Base-by-base conservation (phyloP, 2,888 invertebrate species). In the Apoderus coryli region DNA sequence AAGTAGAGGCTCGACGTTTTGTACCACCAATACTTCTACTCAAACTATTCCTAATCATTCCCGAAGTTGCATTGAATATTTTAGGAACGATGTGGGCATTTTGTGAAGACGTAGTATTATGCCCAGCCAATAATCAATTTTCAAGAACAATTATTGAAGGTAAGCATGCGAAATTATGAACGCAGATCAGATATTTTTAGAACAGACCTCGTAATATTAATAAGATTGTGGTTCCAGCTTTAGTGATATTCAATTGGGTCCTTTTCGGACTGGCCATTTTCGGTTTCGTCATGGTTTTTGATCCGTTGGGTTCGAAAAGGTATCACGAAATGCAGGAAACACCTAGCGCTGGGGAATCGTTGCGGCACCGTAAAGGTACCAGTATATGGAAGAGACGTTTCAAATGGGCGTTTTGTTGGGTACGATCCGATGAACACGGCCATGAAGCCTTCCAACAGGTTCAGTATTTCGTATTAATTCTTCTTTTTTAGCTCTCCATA, bases 71-170 rank as follows among this genome's bases (percentile, higher is more conserved):
- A 3, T 72, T 85, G 63, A 85, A 85, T 47, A 66, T 78, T 32
- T 64, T 85, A 57, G 84, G 85, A 4, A 80, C 84, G 3, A 67
- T 81, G 57, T 84, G 84, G 82, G 73, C 79, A 44, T 76, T 79
- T 49, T 76, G 75, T 46, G 40, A 48, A 14, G 70, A 72, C 41
- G 56, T 69, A 14, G 71, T 80, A 29, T 60, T 71, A 16, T 80
- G 81, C 54, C 65, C 67, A 11, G 68, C 71, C 35, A 67, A 69
- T 27, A 73, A 73, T 48, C 64, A 69, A 41, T 77, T 77, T 55
- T 75, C 77, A 33, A 69, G 68, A 44, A 69, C 72, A 37, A 74
- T 77, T 12, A 72, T 79, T 44, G 75, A 80, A 64, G 73, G 75
- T 75, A 56, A 63, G 61, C 57, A 31, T 4, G 6, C n/a, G 19